A percentile compares a stretch with the other conserved stretches of the same genome.
Conservation (phyloP, 2,797 vertebrate genomes). For the Antennarius maculatus region DNA sequence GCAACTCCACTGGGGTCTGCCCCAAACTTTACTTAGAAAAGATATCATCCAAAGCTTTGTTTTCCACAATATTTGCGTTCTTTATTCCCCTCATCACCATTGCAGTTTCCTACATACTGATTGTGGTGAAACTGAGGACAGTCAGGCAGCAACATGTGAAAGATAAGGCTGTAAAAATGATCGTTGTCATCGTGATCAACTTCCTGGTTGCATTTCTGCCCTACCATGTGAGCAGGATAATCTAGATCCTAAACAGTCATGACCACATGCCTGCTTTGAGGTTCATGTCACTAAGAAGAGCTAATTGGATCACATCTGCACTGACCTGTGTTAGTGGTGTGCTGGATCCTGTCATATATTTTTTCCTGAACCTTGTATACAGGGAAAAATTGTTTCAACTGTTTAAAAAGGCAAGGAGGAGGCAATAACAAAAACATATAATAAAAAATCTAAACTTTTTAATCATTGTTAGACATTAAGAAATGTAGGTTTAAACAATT, state of each 20-base stretch:
- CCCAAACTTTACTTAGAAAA: constrained; percentile 77
- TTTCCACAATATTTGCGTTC: constrained; percentile 78
- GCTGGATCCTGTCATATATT: constrained; percentile 82
- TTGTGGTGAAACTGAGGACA: constrained; percentile 71
- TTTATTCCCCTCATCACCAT: constrained; percentile 71
- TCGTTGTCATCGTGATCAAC: constrained; percentile 74
- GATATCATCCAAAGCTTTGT: constrained; percentile 59
- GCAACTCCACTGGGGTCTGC: constrained; percentile 60
- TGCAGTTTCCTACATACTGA: constrained; percentile 71
- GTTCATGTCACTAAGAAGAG: constrained; percentile 35
- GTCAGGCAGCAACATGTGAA: constrained; percentile 56
- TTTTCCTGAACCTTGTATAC: constrained; percentile 75
- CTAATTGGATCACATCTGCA: constrained; percentile 79
- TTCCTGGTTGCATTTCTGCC: constrained; percentile 80
- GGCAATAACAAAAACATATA: constrained; percentile 13
- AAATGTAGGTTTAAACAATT: too few relatives aligned
- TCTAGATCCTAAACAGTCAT: constrained; percentile 64
- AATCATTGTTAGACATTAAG: not conserved
- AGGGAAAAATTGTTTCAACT: constrained; percentile 60
- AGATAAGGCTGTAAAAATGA: constrained; percentile 74
- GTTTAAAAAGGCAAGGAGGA: constrained; percentile 52
- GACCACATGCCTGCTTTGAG: constrained; percentile 2
- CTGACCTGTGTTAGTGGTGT: constrained; percentile 77
- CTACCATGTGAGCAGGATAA: constrained; percentile 76
- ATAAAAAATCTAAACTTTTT: not conserved